Conservation (phyloP, 2,797 vertebrate genomes). For the Moxostoma hubbsi region DNA sequence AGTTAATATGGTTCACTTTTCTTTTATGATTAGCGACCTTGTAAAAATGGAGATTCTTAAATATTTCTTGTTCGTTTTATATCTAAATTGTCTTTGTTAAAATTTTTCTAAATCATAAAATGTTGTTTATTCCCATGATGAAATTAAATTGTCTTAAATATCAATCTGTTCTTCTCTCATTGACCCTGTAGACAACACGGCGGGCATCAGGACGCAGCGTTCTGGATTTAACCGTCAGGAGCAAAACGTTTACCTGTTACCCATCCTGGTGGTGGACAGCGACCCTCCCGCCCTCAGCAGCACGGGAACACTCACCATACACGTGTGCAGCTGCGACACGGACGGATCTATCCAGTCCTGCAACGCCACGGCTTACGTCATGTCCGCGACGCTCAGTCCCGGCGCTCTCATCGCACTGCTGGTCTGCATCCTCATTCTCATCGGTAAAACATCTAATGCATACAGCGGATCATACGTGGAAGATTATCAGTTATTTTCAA, state of each 20-base stretch:
- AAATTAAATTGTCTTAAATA: constrained; percentile 1
- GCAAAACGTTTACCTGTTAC: constrained; percentile 93
- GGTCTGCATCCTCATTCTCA: constrained; percentile 95
- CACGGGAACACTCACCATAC: constrained; percentile 95
- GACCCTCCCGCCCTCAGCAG: constrained; percentile 93
- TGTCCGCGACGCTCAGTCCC: constrained; percentile 90
- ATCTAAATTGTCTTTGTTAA: too few species aligned
- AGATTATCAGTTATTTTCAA: background rate
- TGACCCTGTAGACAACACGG: constrained; percentile 87
- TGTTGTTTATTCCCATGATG: too few species aligned
- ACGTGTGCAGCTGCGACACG: constrained; percentile 91
- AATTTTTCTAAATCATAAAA: too few species aligned
- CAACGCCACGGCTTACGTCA: constrained; percentile 90
- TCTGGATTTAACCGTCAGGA: constrained; percentile 94
- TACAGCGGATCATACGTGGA: background rate
- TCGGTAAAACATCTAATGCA: constrained; percentile 83
- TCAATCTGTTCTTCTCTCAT: constrained; percentile 35
- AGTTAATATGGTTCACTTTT: too few species aligned
- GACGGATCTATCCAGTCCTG: constrained; percentile 92
- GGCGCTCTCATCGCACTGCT: constrained; percentile 96
- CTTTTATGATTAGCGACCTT: too few species aligned
- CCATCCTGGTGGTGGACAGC: constrained; percentile 94
- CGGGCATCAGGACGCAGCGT: constrained; percentile 88
- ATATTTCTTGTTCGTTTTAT: too few species aligned
- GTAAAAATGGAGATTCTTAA: too few species aligned